These are phyloP conservation scores for Plotosus lineatus DNA, from an alignment of 2,113 vertebrate species.

Conservation along the genomic window DNA sequence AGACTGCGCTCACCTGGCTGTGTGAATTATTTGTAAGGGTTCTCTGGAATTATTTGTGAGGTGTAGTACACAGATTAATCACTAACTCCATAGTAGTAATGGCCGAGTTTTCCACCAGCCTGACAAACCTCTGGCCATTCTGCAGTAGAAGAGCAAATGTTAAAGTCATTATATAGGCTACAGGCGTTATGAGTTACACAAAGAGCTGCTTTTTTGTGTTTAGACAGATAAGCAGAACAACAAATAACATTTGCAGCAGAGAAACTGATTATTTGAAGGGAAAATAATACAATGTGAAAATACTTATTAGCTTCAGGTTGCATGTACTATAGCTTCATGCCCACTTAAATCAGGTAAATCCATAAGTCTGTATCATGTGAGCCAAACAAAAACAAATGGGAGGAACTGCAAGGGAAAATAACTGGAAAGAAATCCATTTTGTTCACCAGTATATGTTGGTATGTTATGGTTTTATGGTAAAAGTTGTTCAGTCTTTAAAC, in stretches of 20 bases:
- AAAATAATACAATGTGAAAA: neutral
- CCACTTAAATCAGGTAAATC: neutral
- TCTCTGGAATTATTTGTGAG: neutral
- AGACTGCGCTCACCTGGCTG: neutral
- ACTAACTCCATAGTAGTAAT: constrained; percentile 9
- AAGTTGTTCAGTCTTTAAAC: neutral
- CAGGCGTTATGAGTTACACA: neutral
- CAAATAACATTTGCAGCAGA: neutral
- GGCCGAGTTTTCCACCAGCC: neutral
- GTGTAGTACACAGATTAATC: constrained; percentile 11
- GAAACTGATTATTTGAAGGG: neutral
- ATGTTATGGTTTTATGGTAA: neutral
- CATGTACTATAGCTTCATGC: neutral
- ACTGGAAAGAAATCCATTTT: neutral
- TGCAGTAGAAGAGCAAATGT: neutral
- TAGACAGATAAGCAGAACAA: neutral
- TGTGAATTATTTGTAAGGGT: neutral
- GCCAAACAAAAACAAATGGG: neutral
- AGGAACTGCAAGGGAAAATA: neutral
- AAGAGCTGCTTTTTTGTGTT: neutral
- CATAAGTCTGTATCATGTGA: neutral
- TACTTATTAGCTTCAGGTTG: neutral
- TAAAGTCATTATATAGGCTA: neutral
- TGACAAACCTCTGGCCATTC: neutral
- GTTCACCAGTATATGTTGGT: neutral